Conservation (phyloP, 2,113 vertebrate species). For the Cygnus atratus region DNA sequence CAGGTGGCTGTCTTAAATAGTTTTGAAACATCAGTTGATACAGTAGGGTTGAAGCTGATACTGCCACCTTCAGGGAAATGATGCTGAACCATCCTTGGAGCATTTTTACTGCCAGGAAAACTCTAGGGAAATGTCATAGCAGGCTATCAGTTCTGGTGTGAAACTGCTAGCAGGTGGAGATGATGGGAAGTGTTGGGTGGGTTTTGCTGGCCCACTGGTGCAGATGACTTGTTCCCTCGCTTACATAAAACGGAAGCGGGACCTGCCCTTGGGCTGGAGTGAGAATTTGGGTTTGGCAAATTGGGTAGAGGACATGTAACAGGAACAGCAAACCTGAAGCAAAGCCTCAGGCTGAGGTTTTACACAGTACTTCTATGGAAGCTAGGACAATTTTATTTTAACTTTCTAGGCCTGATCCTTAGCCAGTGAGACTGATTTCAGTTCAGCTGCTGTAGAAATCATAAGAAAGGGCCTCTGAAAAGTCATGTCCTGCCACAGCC, state of each 20-base stretch:
- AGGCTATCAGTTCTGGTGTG: constrained; percentile 28
- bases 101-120: background rate
- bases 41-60: background rate
- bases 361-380: background rate
- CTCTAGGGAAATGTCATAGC: background rate
- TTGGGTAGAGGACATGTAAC: background rate
- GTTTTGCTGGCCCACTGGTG: constrained; percentile 5
- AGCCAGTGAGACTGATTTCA: background rate
- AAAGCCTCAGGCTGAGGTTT: constrained; percentile 8
- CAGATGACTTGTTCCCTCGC: background rate
- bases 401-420: background rate
- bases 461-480: fast-evolving
- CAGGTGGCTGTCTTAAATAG: background rate
- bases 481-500: background rate
- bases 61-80: background rate
- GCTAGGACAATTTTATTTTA: background rate
- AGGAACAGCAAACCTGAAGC: background rate
- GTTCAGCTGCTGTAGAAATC: background rate
- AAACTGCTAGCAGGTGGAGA: constrained; percentile 30
- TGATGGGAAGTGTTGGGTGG: background rate
- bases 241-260: constrained; percentile 1
- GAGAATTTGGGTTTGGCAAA: background rate
- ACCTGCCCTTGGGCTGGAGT: background rate
- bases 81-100: background rate
- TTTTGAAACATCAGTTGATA: background rate